Base-by-base conservation (phyloP, 2,113 vertebrate species). In the Nasalis larvatus region DNA sequence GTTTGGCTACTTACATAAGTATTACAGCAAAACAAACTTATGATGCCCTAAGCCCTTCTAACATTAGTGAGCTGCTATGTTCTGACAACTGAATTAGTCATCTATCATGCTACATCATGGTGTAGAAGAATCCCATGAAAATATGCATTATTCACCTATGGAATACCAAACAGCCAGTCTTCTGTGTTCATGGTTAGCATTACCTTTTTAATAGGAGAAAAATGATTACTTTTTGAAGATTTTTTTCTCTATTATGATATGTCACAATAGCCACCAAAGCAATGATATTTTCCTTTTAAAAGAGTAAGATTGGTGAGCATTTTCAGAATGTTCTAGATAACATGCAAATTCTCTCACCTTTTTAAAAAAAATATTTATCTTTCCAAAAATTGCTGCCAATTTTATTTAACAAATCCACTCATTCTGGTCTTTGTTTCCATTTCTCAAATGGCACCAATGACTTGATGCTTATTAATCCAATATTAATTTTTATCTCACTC, bases 1-100 rank as follows among this genome's bases (percentile, higher is more conserved):
- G 8, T 92, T 97, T 93, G 92, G 32, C 49, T 96, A 73, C 74
- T 95, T 96, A 97, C 66, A 89, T 83, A 97, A 97, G 97, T 96
- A 89, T 78, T 93, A 74, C 52, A 89, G 49, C 80, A 89, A 98
- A 97, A 91, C 40, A 76, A 96, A 95, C 42, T 37, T 73, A 76
- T 94, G 14, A 97, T 97, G 95, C 96, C 85, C 63, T 71, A 89
- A 97, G 25, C 35, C 77, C 77, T 69, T 92, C n/a, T 73, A 85
- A 98, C 97, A 85, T 17, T 69, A 49, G 94, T 69, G 18, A 96
- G 16, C 35, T 97, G 42, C 1, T 0, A 30, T 96, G 54, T 78
- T 97, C 84, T 97, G 80, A 94, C 17, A 52, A 80, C 66, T 66
- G 81, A 49, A 63, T 47, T n/a, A 54, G 37, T 80, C 91, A 68